Base-by-base conservation (phyloP, 2,888 invertebrate genomes). In the Campaea margaritaria region DNA sequence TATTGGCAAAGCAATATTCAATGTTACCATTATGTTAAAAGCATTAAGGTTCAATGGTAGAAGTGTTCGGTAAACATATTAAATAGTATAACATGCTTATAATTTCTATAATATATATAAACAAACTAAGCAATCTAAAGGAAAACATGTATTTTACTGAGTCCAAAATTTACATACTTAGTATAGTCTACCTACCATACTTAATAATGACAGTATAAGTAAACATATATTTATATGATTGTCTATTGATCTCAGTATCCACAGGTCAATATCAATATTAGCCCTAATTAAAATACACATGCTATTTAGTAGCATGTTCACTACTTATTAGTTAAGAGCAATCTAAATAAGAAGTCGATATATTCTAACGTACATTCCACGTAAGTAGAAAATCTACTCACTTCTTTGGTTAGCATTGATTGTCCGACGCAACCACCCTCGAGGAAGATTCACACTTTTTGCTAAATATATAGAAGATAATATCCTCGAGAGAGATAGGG, bases 1-100 rank as follows among this genome's bases (percentile, higher is more conserved):
- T 42, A 48, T 49, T 51, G 48, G 44, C 41, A 49, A 44, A 58
- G 43, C 51, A 51, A 52, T 47, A n/a, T 14, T 16, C 51, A 38
- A 7, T 51, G n/a, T 14, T 44, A 45, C n/a, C 27, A n/a, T 43
- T n/a, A 47, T 10, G 34, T 52, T 39, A 41, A 44, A 41, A 46
- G 46, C 16, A 8, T 15, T 55, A 15, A 7, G 12, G 12, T 28
- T 38, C 1, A 9, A 34, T 28, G 38, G 44, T 42, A 12, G 3
- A 36, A 36, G 36, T 36, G 36, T 36, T 36, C 36, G n/a, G n/a
- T 36, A n/a, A 36, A 36, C 21, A 21, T 36, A 31, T 1, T 10
- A 31, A 31, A 31, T 9, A 9, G 1, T 9, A 31, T 9, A 9
- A 3, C 2, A 7, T 21, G 21, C 21, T 21, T 21, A 21, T 21